Conservation (phyloP, 1,140 invertebrate species). For the Zaprionus gabonicus region DNA sequence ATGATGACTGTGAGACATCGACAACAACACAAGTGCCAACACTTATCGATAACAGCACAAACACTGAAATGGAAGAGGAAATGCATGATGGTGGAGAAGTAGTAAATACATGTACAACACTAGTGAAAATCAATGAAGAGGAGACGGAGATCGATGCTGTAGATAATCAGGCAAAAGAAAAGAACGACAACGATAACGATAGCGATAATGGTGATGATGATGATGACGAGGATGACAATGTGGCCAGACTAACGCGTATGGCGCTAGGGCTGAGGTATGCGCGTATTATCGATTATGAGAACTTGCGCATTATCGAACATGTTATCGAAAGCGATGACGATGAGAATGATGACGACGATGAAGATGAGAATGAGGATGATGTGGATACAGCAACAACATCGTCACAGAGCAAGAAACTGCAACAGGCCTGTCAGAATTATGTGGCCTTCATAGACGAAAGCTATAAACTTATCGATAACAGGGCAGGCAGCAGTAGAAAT, state of each 20-base stretch:
- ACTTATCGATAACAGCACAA: constrained; percentile 72
- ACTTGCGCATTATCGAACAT: constrained; percentile 78
- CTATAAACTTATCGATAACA: constrained; percentile 69
- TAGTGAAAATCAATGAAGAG: neutral
- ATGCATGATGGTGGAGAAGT: neutral
- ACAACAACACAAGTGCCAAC: constrained; percentile 9
- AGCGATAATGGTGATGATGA: neutral
- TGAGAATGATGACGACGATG: constrained; percentile 12
- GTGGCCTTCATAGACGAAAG: constrained; percentile 77
- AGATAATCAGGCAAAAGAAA: neutral
- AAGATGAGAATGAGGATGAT: constrained; percentile 6
- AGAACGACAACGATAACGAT: neutral
- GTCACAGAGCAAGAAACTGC: constrained; percentile 13
- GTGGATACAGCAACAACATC: neutral
- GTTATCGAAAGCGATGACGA: constrained; percentile 78
- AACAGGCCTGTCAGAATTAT: constrained; percentile 65
- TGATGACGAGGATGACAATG: constrained; percentile 41
- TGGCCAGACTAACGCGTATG: constrained; percentile 51
- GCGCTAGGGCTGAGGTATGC: constrained; percentile 68
- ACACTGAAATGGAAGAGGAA: constrained; percentile 52
- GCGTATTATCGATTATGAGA: constrained; percentile 79
- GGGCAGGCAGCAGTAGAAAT: neutral
- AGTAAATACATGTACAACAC: neutral
- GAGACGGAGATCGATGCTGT: neutral
- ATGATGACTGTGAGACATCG: constrained; percentile 30